These are phyloP conservation scores for Cataglyphis cursor DNA, from an alignment of 2,888 invertebrate species.

Conservation along the genomic window DNA sequence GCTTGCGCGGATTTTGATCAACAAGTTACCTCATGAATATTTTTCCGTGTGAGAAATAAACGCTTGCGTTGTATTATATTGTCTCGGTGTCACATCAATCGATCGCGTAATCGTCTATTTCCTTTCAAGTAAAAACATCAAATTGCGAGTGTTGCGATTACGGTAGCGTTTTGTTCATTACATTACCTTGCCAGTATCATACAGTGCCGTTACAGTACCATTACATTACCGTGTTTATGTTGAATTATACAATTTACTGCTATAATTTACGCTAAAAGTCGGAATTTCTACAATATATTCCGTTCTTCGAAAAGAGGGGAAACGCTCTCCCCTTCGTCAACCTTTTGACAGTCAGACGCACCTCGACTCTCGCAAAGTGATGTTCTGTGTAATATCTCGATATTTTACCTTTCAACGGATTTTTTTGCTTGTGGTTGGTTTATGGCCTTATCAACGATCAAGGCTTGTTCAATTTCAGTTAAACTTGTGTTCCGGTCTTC, in stretches of 20 bases:
- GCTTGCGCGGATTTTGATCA: not conserved
- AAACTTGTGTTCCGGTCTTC: not conserved
- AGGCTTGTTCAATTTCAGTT: not conserved
- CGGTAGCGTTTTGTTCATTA: not conserved
- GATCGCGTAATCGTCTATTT: not conserved
- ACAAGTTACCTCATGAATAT: not conserved
- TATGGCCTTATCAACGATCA: constrained; percentile 9
- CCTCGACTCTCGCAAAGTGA: not conserved
- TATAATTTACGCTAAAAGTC: too few relatives aligned
- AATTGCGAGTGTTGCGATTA: not conserved
- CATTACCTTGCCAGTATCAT: too few relatives aligned
- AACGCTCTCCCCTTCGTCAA: too few relatives aligned
- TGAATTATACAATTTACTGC: not conserved
- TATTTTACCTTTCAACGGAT: not conserved
- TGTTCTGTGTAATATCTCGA: not conserved
- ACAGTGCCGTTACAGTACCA: too few relatives aligned
- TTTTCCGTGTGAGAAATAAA: not conserved
- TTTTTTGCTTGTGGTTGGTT: not conserved
- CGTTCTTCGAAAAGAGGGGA: not conserved
- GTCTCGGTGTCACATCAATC: not conserved
- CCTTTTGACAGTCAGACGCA: not conserved
- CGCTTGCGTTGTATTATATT: not conserved
- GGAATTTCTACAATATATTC: too few relatives aligned
- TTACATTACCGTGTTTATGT: not conserved
- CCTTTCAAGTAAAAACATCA: not conserved